Conservation (phyloP, 2,113 vertebrate species). For the Myocastor coypus region DNA sequence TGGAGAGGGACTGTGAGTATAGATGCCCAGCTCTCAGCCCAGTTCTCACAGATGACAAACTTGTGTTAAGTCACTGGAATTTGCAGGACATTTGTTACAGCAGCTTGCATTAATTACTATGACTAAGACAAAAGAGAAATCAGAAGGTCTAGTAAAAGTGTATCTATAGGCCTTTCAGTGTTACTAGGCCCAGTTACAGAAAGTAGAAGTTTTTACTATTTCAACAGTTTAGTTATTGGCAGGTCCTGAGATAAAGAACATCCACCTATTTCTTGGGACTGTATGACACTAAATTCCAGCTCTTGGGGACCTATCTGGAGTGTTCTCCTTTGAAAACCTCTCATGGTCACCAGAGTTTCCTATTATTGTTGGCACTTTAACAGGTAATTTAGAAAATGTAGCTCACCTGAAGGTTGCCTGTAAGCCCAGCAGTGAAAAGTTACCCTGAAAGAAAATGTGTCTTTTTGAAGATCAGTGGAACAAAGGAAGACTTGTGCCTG, state of each 20-base stretch:
- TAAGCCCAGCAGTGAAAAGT: background rate
- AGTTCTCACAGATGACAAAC: background rate
- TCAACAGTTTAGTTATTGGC: background rate
- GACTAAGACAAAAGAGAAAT: slow-evolving; percentile 16
- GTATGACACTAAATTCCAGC: background rate
- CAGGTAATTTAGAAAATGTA: background rate
- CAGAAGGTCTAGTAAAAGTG: background rate
- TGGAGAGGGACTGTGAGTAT: background rate
- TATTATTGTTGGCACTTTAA: background rate
- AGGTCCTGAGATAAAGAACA: background rate
- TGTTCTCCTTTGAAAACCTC: background rate
- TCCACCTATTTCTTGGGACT: background rate
- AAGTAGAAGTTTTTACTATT: background rate
- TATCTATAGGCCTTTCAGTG: background rate
- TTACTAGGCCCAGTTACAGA: background rate
- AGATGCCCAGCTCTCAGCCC: background rate
- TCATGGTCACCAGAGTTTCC: background rate
- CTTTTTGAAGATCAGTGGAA: background rate
- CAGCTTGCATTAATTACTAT: background rate
- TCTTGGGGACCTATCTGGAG: background rate
- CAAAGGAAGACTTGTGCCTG: background rate
- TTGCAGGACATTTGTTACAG: background rate
- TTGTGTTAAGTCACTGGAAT: slow-evolving; percentile 5
- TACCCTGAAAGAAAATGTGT: background rate
- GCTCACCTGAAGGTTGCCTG: background rate